phyloP scores from a whole-genome alignment of 1,140 invertebrate genomes.

The Habropoda laboriosa region DNA sequence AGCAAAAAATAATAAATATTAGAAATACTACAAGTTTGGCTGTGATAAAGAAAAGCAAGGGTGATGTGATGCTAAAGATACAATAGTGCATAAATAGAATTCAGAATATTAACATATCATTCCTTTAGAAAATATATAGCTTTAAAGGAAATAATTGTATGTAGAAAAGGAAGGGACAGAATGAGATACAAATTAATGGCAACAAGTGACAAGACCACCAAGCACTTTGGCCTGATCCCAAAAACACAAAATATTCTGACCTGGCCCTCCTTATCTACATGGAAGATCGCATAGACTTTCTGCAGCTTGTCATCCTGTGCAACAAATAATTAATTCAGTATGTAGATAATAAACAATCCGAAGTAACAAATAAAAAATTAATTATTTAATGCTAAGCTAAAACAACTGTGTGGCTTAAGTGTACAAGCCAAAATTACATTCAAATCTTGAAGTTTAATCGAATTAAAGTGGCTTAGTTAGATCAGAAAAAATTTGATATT shows the following conservation, averaged over 20 bases:
- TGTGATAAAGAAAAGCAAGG: constrained; percentile 4
- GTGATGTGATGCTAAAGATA: background rate
- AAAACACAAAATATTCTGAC: constrained; percentile 82
- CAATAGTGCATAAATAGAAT: constrained; percentile 14
- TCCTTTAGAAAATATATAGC: background rate
- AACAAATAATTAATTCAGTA: constrained; percentile 80
- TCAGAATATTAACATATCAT: background rate
- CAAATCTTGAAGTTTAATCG: constrained; percentile 13
- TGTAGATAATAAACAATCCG: constrained; percentile 52
- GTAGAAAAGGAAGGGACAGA: constrained; percentile 73
- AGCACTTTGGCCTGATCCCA: constrained; percentile 60
- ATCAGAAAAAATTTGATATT: constrained; percentile 1
- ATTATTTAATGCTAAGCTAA: constrained; percentile 1
- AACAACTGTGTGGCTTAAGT: background rate
- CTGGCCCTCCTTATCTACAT: constrained; percentile 86
- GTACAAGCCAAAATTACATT: background rate
- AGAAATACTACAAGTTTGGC: background rate
- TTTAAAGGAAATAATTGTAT: constrained; percentile 24
- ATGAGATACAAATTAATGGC: constrained; percentile 50
- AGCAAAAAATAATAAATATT: background rate
- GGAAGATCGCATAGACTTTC: constrained; percentile 85
- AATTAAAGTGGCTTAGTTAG: background rate
- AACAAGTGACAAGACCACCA: constrained; percentile 55
- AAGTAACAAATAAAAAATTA: constrained; percentile 38
- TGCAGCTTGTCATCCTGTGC: constrained; percentile 85